These are phyloP conservation scores for Orthosia gracilis DNA, from an alignment of 2,888 invertebrate species.

Conservation along the genomic window DNA sequence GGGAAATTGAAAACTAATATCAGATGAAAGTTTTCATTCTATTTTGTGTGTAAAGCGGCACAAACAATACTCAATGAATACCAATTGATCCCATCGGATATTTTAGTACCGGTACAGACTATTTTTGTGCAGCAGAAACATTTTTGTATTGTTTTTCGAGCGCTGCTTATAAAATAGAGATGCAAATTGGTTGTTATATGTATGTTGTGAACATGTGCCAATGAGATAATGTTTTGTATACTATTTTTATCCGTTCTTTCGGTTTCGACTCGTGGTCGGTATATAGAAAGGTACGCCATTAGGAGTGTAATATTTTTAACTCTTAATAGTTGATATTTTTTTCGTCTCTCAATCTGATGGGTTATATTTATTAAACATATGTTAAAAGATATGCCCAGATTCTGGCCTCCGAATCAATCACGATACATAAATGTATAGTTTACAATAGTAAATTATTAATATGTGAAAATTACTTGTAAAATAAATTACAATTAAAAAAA, in stretches of 20 bases:
- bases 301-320: no score
- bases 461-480: no score
- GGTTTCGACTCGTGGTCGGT: background rate
- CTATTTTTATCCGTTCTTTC: conserved; percentile 1
- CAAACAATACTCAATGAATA: conserved; percentile 70
- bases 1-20: conserved; percentile 81
- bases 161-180: conserved; percentile 14
- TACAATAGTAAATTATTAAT: no score
- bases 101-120: conserved; percentile 35
- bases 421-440: no score
- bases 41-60: conserved; percentile 67
- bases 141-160: conserved; percentile 18
- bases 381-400: no score
- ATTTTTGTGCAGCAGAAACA: conserved; percentile 45
- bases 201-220: conserved; percentile 5
- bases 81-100: conserved; percentile 57
- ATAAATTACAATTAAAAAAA: no score
- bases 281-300: background rate
- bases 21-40: conserved; percentile 77
- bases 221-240: conserved; percentile 13
- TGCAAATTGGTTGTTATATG: conserved; percentile 23
- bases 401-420: no score
- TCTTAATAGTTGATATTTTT: no score
- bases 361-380: no score
- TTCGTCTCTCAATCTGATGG: no score